Evolutionary conservation across 2,888 invertebrate species (phyloP), one percentile per base, ranked within the genome.

Genomic region (Acanthopleura granulata): DNA sequence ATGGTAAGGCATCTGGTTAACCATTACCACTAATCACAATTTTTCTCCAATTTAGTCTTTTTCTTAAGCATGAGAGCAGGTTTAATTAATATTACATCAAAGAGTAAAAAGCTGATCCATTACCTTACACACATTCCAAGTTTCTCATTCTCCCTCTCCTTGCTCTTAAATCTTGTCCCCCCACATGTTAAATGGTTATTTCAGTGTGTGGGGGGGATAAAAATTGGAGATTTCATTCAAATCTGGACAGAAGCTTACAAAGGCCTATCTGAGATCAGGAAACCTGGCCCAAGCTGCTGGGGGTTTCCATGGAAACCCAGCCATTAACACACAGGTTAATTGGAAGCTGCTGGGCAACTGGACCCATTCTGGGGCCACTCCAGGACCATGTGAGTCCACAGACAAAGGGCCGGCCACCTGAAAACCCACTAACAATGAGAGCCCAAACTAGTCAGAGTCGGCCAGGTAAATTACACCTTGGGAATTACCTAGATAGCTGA

Each of bases 381-480:
- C 57, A n/a, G 57, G 57, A 57, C n/a, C 57, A n/a, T 57, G 22
- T 57, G n/a, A 57, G 22, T 40, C n/a, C 22, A 66, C 27, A 66
- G 27, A 66, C 66, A 66, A 66, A 66, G 66, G 25, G 4, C 66
- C 25, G 66, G 66, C 66, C 66, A 27, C 15, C 27, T 22, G 66
- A 66, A 66, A 25, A 27, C 27, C 18, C 40, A 22, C 22, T 22
- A 57, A 57, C 57, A 57, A 57, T 57, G n/a, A 57, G n/a, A 51
- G 57, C 22, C 57, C 57, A n/a, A 40, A 40, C 40, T 22, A 57
- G 57, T 57, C 57, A 40, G 6, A 57, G 22, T 22, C 57, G 12
- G 57, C 57, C 57, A 57, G 57, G 57, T 57, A 57, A 22, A 57
- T 57, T 57, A 57, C 57, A 57, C 57, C 57, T 57, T 57, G 57